Percentiles rank a stretch among this genome's conserved stretches.
Conservation (phyloP, 2,113 vertebrate genomes). For the Coryphaenoides rupestris region DNA sequence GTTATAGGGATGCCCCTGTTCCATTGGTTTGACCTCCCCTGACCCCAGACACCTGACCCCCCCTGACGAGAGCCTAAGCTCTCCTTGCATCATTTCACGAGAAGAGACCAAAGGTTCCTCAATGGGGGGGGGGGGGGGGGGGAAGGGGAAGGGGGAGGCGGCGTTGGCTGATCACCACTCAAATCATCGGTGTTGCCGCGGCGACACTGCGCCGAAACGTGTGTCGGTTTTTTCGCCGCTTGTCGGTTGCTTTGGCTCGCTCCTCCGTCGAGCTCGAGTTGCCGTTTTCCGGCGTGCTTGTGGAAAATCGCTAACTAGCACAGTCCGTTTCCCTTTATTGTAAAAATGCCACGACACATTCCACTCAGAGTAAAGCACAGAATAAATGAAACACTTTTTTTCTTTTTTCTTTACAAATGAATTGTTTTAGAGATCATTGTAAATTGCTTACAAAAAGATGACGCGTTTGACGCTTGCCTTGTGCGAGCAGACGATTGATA, state of each 20-base stretch:
- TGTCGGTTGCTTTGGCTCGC: conserved; percentile 31
- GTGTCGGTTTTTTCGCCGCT: conserved; percentile 24
- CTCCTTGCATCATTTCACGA: conserved; percentile 38
- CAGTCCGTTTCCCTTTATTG: conserved; percentile 66
- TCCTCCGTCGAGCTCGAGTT: conserved; percentile 29
- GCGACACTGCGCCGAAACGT: conserved; percentile 29
- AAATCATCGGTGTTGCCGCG: conserved; percentile 38
- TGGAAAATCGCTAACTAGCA: conserved; percentile 52
- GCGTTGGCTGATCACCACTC: conserved; percentile 48
- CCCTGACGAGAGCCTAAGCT: conserved; percentile 43
- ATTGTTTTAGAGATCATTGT: conserved; percentile 29
- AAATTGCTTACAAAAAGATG: conserved; percentile 14
- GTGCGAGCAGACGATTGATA: conserved; percentile 31
- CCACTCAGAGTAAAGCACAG: conserved; percentile 67
- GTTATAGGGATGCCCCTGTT: conserved; percentile 49
- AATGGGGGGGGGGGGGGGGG: conserved; percentile 24
- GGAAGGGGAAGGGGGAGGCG: conserved; percentile 29
- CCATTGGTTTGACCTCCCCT: conserved; percentile 46
- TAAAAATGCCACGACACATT: conserved; percentile 70
- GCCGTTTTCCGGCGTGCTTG: conserved; percentile 42
- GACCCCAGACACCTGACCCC: conserved; percentile 38
- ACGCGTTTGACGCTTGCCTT: conserved; percentile 8
- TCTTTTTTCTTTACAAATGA: conserved; percentile 17
- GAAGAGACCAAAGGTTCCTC: conserved; percentile 62
- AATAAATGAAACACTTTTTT: conserved; percentile 43